Evolutionary conservation across 2,888 invertebrate species (phyloP), one percentile per base, ranked within the genome.

Genomic region (Synanthedon andrenaeformis): DNA sequence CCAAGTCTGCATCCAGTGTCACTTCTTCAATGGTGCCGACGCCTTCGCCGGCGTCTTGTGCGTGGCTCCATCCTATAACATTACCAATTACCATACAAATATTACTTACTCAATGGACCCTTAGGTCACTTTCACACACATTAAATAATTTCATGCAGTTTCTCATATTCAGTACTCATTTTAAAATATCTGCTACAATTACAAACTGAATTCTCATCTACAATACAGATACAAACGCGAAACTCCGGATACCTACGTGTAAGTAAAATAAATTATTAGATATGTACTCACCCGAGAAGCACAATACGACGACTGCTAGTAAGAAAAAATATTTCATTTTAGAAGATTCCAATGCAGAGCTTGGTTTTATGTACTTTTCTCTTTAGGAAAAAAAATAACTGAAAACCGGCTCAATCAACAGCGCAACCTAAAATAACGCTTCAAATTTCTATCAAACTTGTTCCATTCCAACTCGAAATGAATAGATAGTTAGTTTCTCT

Each of bases 1-100:
- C 97, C 54, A 96, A 84, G 76, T 97, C 94, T 41, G 90, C 86
- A 52, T 96, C 94, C 53, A 94, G 89, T 4, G 90, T 92, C 65
- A 91, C 90, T 51, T 74, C 75, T 58, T 78, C 76, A 58, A 72
- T 79, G 2, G 89, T 80, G 48, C 83, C 84, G 45, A 79, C 86
- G 56, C 90, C 90, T 17, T 76, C 74, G 2, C 70, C 74, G 41
- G 80, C 68, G 72, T 65, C 86, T 79, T 87, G 67, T 11, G 81
- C 89, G 51, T 60, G 64, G 53, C 74, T 78, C 64, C 79, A 76
- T 67, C 89, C 89, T 90, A 65, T n/a, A 73, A 66, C 3, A 45
- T 35, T 35, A 28, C 28, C 28, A n/a, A 45, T 35, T 35, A 28
- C 28, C 28, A n/a, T 45, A 45, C 45, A 8, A 45, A 45, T 13